Evolutionary conservation across 1,140 invertebrate species (phyloP).

Genomic region (Scylla paramamosain): DNA sequence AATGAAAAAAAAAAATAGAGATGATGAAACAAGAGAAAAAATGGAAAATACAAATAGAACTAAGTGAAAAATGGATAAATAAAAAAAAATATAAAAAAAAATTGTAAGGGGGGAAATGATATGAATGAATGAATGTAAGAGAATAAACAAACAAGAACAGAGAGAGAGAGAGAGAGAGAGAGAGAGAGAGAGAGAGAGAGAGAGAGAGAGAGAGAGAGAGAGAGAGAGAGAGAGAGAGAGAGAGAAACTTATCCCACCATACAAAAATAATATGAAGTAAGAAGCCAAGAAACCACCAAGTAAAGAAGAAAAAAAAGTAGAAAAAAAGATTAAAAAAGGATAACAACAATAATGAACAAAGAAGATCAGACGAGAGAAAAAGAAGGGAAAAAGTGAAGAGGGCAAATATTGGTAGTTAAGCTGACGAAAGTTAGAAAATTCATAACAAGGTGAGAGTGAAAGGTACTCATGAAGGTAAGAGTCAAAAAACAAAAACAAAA

Average conservation of each 20-base stretch:
- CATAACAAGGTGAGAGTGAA: too few relatives aligned
- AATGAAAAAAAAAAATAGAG: neutral
- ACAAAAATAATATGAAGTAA: neutral
- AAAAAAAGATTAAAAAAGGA: too few relatives aligned
- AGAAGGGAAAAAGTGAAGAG: too few relatives aligned
- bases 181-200: neutral
- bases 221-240: constrained; percentile 42
- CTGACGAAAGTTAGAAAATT: too few relatives aligned
- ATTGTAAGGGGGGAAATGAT: neutral
- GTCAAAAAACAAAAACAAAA: neutral
- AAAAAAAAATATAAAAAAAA: neutral
- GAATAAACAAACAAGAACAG: neutral
- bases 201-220: neutral
- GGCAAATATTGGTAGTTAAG: too few relatives aligned
- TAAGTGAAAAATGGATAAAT: neutral
- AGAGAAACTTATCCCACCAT: neutral
- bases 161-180: neutral
- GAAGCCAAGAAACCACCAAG: neutral
- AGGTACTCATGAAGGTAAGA: too few relatives aligned
- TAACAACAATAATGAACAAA: too few relatives aligned
- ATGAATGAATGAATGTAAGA: neutral
- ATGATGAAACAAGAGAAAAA: neutral
- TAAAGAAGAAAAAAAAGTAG: too few relatives aligned
- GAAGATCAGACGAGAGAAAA: too few relatives aligned
- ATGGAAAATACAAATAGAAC: neutral